phyloP scores from a whole-genome alignment of 2,113 vertebrate species.

The Callocephalon fimbriatum region DNA sequence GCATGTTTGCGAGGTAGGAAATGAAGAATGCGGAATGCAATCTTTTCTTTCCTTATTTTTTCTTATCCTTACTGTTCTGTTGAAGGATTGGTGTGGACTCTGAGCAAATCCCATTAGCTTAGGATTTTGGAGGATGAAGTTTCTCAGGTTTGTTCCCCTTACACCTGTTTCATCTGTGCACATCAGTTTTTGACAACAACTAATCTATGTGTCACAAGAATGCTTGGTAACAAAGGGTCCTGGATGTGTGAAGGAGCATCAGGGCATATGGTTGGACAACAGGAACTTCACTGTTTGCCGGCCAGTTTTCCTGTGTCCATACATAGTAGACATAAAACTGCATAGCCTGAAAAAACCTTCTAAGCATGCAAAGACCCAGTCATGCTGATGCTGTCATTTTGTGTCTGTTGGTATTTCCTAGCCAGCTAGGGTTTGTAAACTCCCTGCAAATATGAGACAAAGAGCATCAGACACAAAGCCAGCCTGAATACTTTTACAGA shows the following conservation, averaged over 20 bases:
- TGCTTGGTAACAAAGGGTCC: not conserved
- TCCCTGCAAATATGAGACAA: not conserved
- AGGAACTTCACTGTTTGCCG: not conserved
- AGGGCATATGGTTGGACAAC: not conserved
- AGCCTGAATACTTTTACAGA: not conserved
- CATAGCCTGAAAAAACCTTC: not conserved
- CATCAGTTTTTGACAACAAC: not conserved
- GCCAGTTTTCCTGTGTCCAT: not conserved
- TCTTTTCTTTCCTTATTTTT: not conserved
- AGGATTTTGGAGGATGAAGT: not conserved
- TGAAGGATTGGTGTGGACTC: not conserved
- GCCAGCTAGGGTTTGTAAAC: not conserved
- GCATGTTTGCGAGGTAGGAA: conserved; percentile 93
- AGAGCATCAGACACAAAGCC: not conserved
- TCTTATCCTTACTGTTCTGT: not conserved
- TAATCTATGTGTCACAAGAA: not conserved
- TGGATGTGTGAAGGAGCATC: not conserved
- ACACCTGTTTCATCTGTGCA: not conserved
- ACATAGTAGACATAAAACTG: not conserved
- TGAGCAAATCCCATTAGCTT: not conserved
- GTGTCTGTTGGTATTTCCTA: not conserved
- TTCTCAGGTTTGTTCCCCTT: not conserved
- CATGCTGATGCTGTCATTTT: not conserved
- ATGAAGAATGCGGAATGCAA: not conserved
- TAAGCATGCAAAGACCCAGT: not conserved